Conservation (phyloP, 2,113 vertebrate species). For the Passerina amoena region DNA sequence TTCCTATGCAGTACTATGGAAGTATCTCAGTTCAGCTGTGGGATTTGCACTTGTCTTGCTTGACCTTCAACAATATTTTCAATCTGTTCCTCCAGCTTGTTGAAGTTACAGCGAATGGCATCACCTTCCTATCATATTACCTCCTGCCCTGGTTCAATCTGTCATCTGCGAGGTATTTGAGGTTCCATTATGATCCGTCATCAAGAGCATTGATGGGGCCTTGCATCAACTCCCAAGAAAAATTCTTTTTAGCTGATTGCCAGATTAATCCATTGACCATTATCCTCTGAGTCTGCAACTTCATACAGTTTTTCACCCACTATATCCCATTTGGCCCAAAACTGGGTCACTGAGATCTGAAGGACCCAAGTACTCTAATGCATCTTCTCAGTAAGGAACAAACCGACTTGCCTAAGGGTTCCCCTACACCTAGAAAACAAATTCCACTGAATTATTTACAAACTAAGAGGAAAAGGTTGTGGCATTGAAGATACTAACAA, state of each 20-base stretch:
- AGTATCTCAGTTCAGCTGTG: neutral
- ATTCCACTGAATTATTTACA: neutral
- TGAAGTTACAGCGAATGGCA: neutral
- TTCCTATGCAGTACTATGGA: neutral
- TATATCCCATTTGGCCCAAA: neutral
- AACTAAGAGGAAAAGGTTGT: neutral
- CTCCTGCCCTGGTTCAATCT: accelerated
- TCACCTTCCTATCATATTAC: neutral
- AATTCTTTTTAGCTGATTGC: neutral
- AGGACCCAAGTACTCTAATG: neutral
- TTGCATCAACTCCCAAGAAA: neutral
- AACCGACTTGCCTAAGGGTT: neutral
- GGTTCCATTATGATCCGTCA: neutral
- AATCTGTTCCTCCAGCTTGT: neutral
- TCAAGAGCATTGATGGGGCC: neutral
- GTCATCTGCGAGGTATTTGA: neutral
- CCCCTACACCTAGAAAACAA: neutral
- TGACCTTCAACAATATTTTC: neutral
- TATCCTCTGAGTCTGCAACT: neutral
- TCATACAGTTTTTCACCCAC: neutral
- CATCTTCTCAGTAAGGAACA: neutral
- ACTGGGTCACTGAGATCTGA: neutral
- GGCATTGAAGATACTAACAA: neutral
- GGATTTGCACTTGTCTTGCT: neutral
- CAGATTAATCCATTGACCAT: neutral